Conservation (phyloP, 64 coral and sea anemone genomes). For the Montipora capricornis region DNA sequence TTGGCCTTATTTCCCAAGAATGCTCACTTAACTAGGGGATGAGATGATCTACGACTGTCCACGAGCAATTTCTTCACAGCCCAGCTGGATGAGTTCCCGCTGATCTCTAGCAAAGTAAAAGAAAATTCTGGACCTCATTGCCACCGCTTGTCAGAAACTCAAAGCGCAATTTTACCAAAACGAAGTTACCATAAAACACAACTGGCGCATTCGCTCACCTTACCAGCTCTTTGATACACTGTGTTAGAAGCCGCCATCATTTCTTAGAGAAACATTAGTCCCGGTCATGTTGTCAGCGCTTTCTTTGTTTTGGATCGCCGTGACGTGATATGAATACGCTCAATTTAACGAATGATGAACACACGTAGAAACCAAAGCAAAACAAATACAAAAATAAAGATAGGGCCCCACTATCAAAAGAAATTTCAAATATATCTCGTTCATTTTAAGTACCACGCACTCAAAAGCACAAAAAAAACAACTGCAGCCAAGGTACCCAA, state of each 20-base stretch:
- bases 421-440: background rate
- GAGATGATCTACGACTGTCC: background rate
- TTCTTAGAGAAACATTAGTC: background rate
- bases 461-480: too few relatives aligned
- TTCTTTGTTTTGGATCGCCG: background rate
- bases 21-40: too few relatives aligned
- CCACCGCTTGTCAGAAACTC: background rate
- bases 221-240: background rate
- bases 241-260: background rate
- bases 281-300: background rate
- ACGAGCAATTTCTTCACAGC: background rate
- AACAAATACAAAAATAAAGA: background rate
- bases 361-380: background rate
- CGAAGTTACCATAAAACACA: background rate
- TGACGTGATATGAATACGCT: background rate
- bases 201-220: background rate
- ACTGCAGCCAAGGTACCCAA: too few relatives aligned
- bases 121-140: background rate
- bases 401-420: background rate
- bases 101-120: background rate
- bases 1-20: too few relatives aligned
- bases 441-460: too few relatives aligned
- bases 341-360: background rate
- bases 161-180: background rate
- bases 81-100: background rate